Percentiles rank a stretch among this genome's conserved stretches.
phyloP scores from a whole-genome alignment of 2,888 invertebrate genomes.

The Temnothorax unifasciatus region DNA sequence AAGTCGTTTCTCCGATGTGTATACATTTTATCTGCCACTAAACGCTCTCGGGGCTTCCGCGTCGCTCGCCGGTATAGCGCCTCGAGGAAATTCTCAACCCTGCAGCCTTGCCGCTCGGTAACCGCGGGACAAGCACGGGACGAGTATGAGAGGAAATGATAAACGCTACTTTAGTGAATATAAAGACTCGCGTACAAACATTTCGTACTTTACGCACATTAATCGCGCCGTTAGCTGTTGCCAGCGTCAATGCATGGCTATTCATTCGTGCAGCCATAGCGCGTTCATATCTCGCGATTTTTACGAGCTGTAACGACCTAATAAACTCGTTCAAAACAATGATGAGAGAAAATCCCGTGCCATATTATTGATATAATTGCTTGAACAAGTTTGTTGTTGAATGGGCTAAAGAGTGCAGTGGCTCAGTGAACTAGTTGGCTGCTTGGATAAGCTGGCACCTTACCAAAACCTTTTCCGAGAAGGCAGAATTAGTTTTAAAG shows the following conservation, averaged over 20 bases:
- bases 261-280: not conserved
- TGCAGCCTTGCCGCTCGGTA: not conserved
- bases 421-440: not conserved
- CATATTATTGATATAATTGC: conserved; percentile 20
- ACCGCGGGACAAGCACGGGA: not conserved
- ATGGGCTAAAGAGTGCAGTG: not conserved
- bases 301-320: conserved; percentile 1
- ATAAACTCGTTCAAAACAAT: not conserved
- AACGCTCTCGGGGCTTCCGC: conserved; percentile 55
- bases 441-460: conserved; percentile 23
- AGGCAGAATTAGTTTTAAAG: conserved; percentile 16
- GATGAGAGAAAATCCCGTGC: not conserved
- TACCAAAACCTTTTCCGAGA: conserved; percentile 18
- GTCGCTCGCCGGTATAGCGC: conserved; percentile 19
- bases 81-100: conserved; percentile 44
- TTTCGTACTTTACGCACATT: conserved; percentile 27
- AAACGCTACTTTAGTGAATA: conserved; percentile 51
- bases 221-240: not conserved
- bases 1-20: conserved; percentile 60
- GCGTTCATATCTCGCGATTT: conserved; percentile 14
- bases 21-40: conserved; percentile 68
- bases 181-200: conserved; percentile 37
- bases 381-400: conserved; percentile 17
- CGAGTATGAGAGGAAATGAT: conserved; percentile 33
- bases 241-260: not conserved